Evolutionary conservation across 2,888 invertebrate genomes (phyloP).

Genomic region (Volucella inflata): DNA sequence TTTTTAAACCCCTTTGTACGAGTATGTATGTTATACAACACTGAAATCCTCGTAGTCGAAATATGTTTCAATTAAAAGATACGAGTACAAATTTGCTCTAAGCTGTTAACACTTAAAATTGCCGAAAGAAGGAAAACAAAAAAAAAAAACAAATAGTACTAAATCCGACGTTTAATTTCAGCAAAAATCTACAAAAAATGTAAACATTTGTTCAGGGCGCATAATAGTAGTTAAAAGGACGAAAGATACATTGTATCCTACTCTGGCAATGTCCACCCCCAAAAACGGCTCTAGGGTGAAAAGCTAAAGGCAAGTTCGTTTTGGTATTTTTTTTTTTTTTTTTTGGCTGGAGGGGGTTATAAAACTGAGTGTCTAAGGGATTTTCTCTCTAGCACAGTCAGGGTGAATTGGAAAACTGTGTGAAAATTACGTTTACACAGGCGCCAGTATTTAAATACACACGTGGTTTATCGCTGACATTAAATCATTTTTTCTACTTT

Average conservation of each 20-base stretch:
- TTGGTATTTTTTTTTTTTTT: neutral
- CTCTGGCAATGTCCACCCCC: constrained; percentile 3
- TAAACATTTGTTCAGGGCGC: constrained; percentile 67
- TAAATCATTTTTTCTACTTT: constrained; percentile 80
- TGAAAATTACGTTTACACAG: constrained; percentile 84
- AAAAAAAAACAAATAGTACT: neutral
- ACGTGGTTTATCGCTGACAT: constrained; percentile 84
- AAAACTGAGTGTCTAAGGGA: constrained; percentile 72
- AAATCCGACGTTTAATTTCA: constrained; percentile 57
- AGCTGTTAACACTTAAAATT: neutral
- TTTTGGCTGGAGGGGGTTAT: neutral
- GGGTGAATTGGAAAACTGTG: constrained; percentile 71
- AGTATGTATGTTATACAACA: neutral
- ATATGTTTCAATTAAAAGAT: constrained; percentile 48
- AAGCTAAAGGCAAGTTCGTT: constrained; percentile 37
- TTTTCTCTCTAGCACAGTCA: constrained; percentile 43
- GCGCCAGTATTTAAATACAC: constrained; percentile 84
- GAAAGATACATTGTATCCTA: neutral
- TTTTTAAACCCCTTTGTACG: neutral
- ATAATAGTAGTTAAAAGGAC: constrained; percentile 50
- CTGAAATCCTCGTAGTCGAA: neutral
- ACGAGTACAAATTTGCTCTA: neutral
- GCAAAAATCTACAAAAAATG: constrained; percentile 63
- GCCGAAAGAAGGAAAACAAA: neutral
- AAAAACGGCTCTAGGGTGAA: neutral